These are phyloP conservation scores for Euglossa dilemma DNA, from an alignment of 1,140 invertebrate genomes.

Conservation along the genomic window DNA sequence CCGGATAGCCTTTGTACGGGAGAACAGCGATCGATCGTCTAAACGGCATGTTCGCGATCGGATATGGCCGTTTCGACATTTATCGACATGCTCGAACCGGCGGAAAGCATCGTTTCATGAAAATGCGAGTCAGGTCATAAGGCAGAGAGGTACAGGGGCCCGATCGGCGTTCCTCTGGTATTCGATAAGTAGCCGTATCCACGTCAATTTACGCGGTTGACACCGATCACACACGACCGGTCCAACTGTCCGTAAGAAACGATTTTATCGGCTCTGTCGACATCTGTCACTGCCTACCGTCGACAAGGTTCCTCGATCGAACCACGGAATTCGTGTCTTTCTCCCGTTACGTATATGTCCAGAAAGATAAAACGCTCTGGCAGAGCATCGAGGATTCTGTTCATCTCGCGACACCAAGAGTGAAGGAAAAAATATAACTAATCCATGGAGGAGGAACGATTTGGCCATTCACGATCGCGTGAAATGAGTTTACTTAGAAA, in stretches of 20 bases:
- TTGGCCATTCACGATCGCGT: too few relatives aligned
- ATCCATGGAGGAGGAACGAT: too few relatives aligned
- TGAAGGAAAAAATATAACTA: too few relatives aligned
- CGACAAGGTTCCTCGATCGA: constrained; percentile 29
- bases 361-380: constrained; percentile 42
- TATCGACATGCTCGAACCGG: constrained; percentile 14
- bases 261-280: constrained; percentile 53
- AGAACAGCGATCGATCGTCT: constrained; percentile 26
- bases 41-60: constrained; percentile 28
- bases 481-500: too few relatives aligned
- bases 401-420: constrained; percentile 4
- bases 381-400: constrained; percentile 35
- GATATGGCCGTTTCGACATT: constrained; percentile 39
- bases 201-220: constrained; percentile 59
- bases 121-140: constrained; percentile 54
- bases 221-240: constrained; percentile 37
- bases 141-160: neutral
- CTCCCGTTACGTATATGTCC: constrained; percentile 16
- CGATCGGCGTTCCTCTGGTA: neutral
- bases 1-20: neutral
- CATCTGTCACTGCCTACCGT: constrained; percentile 51
- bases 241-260: constrained; percentile 47
- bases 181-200: constrained; percentile 51
- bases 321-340: constrained; percentile 35
- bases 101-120: constrained; percentile 40